phyloP scores from a whole-genome alignment of 1,140 invertebrate species.

The Trichogramma pretiosum region DNA sequence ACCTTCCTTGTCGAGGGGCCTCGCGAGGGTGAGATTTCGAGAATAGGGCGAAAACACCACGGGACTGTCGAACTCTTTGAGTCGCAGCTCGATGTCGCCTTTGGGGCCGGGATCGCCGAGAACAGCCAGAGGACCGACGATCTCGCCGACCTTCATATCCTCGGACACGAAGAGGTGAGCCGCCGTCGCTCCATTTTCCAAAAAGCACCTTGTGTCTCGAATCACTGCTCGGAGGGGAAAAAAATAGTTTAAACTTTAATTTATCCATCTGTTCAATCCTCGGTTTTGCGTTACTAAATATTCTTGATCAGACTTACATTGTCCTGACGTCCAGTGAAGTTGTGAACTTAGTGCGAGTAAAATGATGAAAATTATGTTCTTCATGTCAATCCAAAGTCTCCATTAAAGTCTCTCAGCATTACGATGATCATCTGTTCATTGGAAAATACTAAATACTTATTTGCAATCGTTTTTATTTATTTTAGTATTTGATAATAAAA shows the following conservation, averaged over 20 bases:
- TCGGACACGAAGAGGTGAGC: conserved; percentile 85
- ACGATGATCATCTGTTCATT: conserved; percentile 33
- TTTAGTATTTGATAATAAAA: too few relatives aligned
- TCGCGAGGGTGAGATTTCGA: conserved; percentile 71
- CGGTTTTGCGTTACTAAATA: background rate
- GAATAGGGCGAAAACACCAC: conserved; percentile 64
- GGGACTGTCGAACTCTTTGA: conserved; percentile 71
- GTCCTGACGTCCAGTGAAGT: conserved; percentile 26
- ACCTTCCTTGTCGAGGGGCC: conserved; percentile 77
- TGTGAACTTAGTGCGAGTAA: conserved; percentile 29
- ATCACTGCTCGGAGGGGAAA: conserved; percentile 35
- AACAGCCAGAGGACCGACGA: conserved; percentile 67
- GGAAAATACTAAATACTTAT: too few relatives aligned
- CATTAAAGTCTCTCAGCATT: conserved; percentile 29
- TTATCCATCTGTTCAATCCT: background rate
- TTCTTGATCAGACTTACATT: conserved; percentile 29
- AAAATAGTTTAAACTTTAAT: background rate
- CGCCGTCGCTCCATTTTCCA: conserved; percentile 80
- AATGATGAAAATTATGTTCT: conserved; percentile 32
- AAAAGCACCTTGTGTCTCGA: conserved; percentile 74
- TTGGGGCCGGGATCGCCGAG: conserved; percentile 64
- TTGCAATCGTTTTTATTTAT: too few relatives aligned
- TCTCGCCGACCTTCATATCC: conserved; percentile 67
- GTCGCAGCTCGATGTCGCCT: conserved; percentile 69
- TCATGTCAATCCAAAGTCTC: conserved; percentile 39